These are phyloP conservation scores for Rhizomys pruinosus DNA, from an alignment of 2,113 vertebrate species.

Conservation along the genomic window DNA sequence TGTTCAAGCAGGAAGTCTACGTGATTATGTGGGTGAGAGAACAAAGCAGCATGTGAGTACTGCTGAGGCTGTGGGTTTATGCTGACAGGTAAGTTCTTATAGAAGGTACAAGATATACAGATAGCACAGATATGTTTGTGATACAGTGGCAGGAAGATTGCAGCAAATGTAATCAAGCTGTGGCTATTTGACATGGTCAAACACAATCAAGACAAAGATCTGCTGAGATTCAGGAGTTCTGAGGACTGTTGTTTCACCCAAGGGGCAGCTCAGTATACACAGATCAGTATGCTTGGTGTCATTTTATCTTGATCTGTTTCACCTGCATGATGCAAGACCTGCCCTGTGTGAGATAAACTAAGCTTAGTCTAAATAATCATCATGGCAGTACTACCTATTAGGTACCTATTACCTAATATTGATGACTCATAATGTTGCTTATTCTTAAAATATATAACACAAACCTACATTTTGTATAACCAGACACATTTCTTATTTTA, in stretches of 20 bases:
- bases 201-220: slow-evolving; percentile 71
- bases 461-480: not conserved
- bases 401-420: not conserved
- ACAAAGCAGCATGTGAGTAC: not conserved
- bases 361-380: not conserved
- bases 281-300: not conserved
- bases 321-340: not conserved
- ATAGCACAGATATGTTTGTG: not conserved
- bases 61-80: not conserved
- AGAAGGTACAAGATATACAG: slow-evolving; percentile 52
- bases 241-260: slow-evolving; percentile 60
- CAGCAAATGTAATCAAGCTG: slow-evolving; percentile 17
- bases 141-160: not conserved
- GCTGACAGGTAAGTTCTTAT: slow-evolving; percentile 35
- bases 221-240: slow-evolving; percentile 75
- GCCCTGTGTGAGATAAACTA: not conserved
- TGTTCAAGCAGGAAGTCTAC: slow-evolving; percentile 37
- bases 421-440: not conserved
- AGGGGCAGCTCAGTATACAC: not conserved
- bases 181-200: slow-evolving; percentile 53
- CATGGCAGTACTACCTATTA: not conserved
- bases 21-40: not conserved
- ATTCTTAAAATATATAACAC: not conserved
- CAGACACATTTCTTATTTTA: not conserved
- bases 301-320: slow-evolving; percentile 42